These are phyloP conservation scores for Pristionchus mayeri DNA, from an alignment of 2,888 invertebrate species.

Conservation along the genomic window DNA sequence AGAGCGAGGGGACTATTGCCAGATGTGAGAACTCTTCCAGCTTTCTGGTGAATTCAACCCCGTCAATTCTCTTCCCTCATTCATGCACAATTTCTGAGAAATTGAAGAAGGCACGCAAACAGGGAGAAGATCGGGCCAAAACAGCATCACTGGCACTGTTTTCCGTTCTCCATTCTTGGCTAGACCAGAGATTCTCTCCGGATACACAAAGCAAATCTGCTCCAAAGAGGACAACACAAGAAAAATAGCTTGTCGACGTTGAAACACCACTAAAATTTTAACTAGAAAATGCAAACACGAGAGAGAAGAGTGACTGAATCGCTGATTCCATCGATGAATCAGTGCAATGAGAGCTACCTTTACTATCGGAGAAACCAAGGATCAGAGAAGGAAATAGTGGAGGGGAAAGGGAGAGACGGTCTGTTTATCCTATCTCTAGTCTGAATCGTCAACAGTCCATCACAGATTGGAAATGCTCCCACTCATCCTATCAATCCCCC, in stretches of 20 bases:
- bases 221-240: background rate
- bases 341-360: background rate
- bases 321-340: background rate
- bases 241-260: background rate
- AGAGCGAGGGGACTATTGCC: background rate
- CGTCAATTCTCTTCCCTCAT: background rate
- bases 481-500: background rate
- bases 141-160: background rate
- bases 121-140: background rate
- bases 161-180: background rate
- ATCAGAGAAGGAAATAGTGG: conserved; percentile 40
- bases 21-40: background rate
- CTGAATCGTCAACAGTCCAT: conserved; percentile 33
- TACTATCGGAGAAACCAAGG: background rate
- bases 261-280: background rate
- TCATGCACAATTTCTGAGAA: background rate
- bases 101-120: background rate
- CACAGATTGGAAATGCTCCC: background rate
- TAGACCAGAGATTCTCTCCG: background rate
- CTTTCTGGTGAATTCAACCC: background rate
- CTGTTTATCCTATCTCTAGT: conserved; percentile 43
- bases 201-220: background rate
- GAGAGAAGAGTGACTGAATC: background rate
- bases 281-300: background rate
- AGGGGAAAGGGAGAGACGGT: conserved; percentile 44